phyloP scores from a whole-genome alignment of 2,113 vertebrate species.

The Hippocampus comes region DNA sequence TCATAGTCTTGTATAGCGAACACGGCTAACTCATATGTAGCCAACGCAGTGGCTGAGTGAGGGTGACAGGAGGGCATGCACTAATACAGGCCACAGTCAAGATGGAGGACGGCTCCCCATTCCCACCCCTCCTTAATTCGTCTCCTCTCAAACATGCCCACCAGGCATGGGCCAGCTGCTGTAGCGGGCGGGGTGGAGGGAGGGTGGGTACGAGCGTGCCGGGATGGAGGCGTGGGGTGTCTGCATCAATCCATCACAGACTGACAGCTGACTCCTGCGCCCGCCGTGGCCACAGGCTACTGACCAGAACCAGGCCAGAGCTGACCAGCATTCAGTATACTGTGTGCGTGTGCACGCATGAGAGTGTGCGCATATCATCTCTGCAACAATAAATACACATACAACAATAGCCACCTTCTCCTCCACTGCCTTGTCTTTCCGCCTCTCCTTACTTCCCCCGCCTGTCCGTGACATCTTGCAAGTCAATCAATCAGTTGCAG shows the following conservation, averaged over 20 bases:
- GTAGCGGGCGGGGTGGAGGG: conserved; percentile 46
- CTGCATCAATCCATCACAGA: conserved; percentile 89
- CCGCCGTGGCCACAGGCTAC: conserved; percentile 77
- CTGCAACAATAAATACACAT: conserved; percentile 1
- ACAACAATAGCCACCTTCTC: conserved; percentile 44
- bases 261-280: conserved; percentile 86
- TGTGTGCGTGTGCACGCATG: conserved; percentile 21
- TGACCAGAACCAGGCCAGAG: conserved; percentile 78
- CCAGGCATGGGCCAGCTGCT: conserved; percentile 77
- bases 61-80: conserved; percentile 53
- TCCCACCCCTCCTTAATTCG: conserved; percentile 37
- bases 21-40: conserved; percentile 50
- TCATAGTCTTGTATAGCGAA: conserved; percentile 31
- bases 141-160: conserved; percentile 80
- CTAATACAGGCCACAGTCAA: conserved; percentile 52
- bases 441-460: conserved; percentile 39
- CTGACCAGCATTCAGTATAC: conserved; percentile 49
- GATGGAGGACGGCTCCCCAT: conserved; percentile 39
- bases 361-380: conserved; percentile 19
- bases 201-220: conserved; percentile 67
- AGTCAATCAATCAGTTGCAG: conserved; percentile 77
- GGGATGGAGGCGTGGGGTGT: conserved; percentile 79
- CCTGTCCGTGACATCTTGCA: conserved; percentile 80
- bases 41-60: conserved; percentile 42
- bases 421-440: conserved; percentile 46